phyloP scores from a whole-genome alignment of 2,113 vertebrate species.

The Otocyon megalotis region DNA sequence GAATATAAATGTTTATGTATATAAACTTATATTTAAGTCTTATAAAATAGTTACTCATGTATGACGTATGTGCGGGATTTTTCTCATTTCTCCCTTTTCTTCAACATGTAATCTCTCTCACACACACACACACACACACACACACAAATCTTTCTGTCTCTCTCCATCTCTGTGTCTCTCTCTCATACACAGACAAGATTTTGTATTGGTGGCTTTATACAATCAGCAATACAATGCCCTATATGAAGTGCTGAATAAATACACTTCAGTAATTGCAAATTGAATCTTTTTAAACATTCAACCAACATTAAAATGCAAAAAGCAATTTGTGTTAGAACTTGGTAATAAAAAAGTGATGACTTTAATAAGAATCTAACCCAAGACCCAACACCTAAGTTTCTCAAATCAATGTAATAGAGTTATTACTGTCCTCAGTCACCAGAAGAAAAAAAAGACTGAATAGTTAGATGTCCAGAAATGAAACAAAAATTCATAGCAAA shows the following conservation, averaged over 20 bases:
- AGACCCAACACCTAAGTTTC: neutral
- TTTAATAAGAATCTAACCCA: constrained; percentile 7
- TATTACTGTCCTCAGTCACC: neutral
- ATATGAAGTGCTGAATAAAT: constrained; percentile 29
- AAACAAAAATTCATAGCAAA: neutral
- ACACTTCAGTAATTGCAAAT: constrained; percentile 21
- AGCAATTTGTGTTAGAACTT: neutral
- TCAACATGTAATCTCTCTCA: neutral
- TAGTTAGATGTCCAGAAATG: neutral
- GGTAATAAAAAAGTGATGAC: neutral
- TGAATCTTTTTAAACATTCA: constrained; percentile 7
- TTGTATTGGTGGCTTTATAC: neutral
- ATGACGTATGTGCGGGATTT: neutral
- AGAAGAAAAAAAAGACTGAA: neutral
- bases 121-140: neutral
- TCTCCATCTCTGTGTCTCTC: neutral
- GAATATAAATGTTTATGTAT: neutral
- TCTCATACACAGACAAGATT: neutral
- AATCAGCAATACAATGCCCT: neutral
- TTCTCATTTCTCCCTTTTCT: neutral
- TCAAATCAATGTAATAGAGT: neutral
- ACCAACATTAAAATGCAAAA: neutral
- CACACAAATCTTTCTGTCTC: neutral
- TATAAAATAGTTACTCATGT: neutral
- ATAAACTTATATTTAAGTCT: neutral